Conservation (phyloP, 2,888 invertebrate genomes). For the Cataglyphis albicans region DNA sequence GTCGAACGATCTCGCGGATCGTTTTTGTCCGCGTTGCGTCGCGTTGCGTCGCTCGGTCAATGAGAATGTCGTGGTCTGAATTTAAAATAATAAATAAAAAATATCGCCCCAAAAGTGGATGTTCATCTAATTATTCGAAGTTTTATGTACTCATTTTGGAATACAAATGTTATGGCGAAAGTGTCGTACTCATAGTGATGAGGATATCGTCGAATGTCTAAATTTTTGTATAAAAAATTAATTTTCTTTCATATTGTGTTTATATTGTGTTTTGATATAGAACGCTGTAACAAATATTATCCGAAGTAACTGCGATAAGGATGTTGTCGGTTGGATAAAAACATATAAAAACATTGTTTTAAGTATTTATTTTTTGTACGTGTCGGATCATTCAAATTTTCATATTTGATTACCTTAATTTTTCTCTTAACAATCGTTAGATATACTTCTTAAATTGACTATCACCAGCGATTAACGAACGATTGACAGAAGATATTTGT, state of each 20-base stretch:
- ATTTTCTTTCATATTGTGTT: background rate
- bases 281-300: background rate
- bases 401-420: background rate
- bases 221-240: background rate
- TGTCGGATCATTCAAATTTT: background rate
- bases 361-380: background rate
- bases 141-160: background rate
- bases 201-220: background rate
- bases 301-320: background rate
- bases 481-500: background rate
- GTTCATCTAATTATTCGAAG: background rate
- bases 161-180: background rate
- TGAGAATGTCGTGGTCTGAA: slow-evolving; percentile 32
- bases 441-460: slow-evolving; percentile 14
- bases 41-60: background rate
- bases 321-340: background rate
- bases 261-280: background rate
- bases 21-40: background rate
- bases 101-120: background rate
- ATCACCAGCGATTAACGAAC: background rate
- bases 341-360: background rate
- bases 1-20: slow-evolving; percentile 1
- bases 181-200: background rate
- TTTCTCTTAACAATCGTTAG: slow-evolving; percentile 10
- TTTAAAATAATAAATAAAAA: background rate